phyloP scores from a whole-genome alignment of 2,113 vertebrate genomes.

The Spilogale gracilis region DNA sequence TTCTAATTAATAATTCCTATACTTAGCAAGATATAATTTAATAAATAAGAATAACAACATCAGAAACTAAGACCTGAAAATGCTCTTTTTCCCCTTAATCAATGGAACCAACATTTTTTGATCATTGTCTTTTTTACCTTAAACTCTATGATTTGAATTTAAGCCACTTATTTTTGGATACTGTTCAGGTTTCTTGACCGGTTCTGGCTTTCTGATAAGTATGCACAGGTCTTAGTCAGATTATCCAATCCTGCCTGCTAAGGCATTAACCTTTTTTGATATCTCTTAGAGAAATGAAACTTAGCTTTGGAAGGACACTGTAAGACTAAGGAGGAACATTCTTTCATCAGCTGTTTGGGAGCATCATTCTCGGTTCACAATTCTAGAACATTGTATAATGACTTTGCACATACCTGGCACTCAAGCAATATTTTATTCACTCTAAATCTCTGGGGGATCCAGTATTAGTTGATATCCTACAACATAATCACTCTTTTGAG shows the following conservation, averaged over 20 bases:
- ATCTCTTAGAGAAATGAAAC: not conserved
- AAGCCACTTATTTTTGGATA: not conserved
- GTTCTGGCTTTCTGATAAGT: not conserved
- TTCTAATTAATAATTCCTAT: not conserved
- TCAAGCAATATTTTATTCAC: not conserved
- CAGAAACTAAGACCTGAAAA: not conserved
- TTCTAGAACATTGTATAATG: not conserved
- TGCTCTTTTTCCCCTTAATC: not conserved
- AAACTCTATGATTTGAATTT: conserved; percentile 19
- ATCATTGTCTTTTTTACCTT: not conserved
- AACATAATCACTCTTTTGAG: not conserved
- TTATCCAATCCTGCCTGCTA: not conserved
- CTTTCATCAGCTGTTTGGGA: not conserved
- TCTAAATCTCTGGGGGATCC: not conserved
- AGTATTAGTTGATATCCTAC: not conserved
- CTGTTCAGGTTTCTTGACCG: not conserved
- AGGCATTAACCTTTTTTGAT: not conserved
- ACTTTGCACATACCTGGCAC: not conserved
- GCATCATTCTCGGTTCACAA: not conserved
- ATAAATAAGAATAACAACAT: not conserved
- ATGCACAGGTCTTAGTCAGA: not conserved
- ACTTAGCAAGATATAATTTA: conserved; percentile 3
- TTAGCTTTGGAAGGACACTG: not conserved
- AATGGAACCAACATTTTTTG: not conserved
- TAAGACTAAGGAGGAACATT: not conserved